phyloP scores from a whole-genome alignment of 2,888 invertebrate genomes.

The Linnaemya tessellans region DNA sequence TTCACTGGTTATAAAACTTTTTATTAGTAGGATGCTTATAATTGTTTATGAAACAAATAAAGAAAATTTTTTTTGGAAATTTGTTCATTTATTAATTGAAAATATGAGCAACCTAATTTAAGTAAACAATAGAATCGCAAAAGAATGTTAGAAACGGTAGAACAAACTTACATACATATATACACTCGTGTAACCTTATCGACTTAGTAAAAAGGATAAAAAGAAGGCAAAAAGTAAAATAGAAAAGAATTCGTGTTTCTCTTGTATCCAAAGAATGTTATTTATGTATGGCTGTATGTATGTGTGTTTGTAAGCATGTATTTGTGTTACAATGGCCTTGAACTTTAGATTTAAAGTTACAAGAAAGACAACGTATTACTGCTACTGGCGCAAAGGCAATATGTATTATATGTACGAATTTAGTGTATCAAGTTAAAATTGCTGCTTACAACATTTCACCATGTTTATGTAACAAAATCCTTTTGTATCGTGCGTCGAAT shows the following conservation, averaged over 20 bases:
- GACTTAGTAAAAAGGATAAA: background rate
- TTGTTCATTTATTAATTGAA: too few relatives aligned
- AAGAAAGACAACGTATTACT: conserved; percentile 33
- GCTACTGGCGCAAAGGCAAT: conserved; percentile 35
- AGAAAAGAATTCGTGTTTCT: conserved; percentile 25
- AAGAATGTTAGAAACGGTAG: too few relatives aligned
- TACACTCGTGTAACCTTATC: background rate
- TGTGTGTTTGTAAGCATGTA: background rate
- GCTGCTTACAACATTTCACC: background rate
- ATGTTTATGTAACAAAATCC: background rate
- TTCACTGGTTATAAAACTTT: too few relatives aligned
- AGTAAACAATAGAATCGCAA: too few relatives aligned
- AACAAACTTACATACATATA: too few relatives aligned
- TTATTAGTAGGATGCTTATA: too few relatives aligned
- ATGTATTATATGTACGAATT: background rate
- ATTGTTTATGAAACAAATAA: too few relatives aligned
- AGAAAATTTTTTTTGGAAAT: too few relatives aligned
- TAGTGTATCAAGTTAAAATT: background rate
- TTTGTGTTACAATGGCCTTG: conserved; percentile 58
- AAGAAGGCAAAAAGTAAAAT: conserved; percentile 8
- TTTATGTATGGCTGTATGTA: background rate
- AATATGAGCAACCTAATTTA: too few relatives aligned
- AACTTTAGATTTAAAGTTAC: conserved; percentile 64
- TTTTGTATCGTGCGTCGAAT: background rate
- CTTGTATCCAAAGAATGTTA: conserved; percentile 35